Evolutionary conservation across 2,888 invertebrate genomes (phyloP).

Genomic region (Lumbricus terrestris): DNA sequence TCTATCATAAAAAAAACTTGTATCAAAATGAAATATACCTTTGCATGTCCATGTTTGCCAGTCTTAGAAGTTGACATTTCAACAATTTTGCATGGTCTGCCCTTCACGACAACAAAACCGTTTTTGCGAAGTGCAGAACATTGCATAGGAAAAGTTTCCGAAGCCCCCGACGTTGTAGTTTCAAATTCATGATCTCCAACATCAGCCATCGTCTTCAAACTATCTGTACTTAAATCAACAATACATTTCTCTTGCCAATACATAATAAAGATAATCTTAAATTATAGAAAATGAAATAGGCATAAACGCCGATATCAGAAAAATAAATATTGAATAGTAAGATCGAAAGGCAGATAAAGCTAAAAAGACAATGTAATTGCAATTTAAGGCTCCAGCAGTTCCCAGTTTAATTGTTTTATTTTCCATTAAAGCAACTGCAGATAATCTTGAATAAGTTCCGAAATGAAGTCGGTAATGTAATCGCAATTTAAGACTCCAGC

Average conservation of each 20-base stretch:
- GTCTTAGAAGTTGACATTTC: constrained; percentile 99
- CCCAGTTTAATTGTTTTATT: no score
- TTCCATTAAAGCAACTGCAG: no score
- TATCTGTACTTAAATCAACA: neutral
- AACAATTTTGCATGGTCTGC: constrained; percentile 97
- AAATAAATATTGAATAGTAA: neutral
- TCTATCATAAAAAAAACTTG: neutral
- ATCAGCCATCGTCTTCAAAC: constrained; percentile 17
- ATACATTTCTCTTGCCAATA: neutral
- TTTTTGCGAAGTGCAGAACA: constrained; percentile 98
- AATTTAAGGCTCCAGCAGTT: no score
- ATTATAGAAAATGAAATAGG: neutral
- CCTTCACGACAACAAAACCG: constrained; percentile 95
- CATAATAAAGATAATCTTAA: neutral
- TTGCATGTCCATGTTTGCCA: constrained; percentile 99
- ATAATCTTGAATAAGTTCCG: no score
- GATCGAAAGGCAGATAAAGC: neutral
- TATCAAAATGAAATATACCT: constrained; percentile 64
- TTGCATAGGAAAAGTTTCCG: constrained; percentile 94
- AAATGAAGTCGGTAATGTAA: no score
- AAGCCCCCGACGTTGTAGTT: constrained; percentile 69
- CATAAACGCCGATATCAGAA: no score
- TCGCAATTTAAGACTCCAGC: no score
- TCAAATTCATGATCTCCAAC: constrained; percentile 47
- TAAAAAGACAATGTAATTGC: no score